phyloP scores from a whole-genome alignment of 2,888 invertebrate species.

The Unio delphinus region DNA sequence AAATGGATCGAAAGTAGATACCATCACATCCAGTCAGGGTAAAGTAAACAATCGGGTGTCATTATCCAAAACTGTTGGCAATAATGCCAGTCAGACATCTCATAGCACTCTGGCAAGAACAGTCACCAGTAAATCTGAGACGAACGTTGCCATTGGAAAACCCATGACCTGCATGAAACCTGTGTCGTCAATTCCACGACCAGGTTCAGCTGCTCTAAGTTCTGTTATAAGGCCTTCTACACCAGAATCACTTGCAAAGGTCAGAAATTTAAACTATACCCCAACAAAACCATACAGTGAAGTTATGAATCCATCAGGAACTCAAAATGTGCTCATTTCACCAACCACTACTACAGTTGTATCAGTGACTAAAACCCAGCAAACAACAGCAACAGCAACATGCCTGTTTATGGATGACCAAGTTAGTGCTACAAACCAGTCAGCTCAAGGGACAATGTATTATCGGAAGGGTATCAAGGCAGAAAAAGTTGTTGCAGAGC shows the following conservation, averaged over 20 bases:
- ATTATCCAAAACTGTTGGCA: slow-evolving; percentile 18
- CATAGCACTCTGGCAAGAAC: slow-evolving; percentile 17
- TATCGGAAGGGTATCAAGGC: slow-evolving; percentile 54
- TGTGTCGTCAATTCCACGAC: slow-evolving; percentile 43
- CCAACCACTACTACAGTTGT: slow-evolving; percentile 22
- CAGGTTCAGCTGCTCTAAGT: slow-evolving; percentile 28
- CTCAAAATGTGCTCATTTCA: too few relatives aligned
- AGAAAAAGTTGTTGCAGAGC: slow-evolving; percentile 46
- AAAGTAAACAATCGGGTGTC: too few relatives aligned
- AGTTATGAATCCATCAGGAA: slow-evolving; percentile 34
- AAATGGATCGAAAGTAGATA: neutral
- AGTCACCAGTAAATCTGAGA: slow-evolving; percentile 6
- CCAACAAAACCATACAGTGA: slow-evolving; percentile 58
- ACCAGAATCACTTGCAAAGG: slow-evolving; percentile 33
- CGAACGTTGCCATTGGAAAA: slow-evolving; percentile 7
- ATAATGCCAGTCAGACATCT: slow-evolving; percentile 20
- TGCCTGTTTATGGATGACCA: slow-evolving; percentile 6
- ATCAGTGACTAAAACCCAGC: slow-evolving; percentile 32
- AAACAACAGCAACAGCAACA: slow-evolving; percentile 30
- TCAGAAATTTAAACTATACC: slow-evolving; percentile 56
- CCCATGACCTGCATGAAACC: slow-evolving; percentile 34
- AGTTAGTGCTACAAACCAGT: slow-evolving; percentile 12
- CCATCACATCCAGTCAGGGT: slow-evolving; percentile 8
- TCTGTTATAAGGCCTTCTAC: slow-evolving; percentile 19
- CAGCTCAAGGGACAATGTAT: slow-evolving; percentile 39